Percentiles rank a stretch among this genome's conserved stretches.
Evolutionary conservation across 2,113 vertebrate genomes (phyloP).

Genomic region (Cololabis saira): DNA sequence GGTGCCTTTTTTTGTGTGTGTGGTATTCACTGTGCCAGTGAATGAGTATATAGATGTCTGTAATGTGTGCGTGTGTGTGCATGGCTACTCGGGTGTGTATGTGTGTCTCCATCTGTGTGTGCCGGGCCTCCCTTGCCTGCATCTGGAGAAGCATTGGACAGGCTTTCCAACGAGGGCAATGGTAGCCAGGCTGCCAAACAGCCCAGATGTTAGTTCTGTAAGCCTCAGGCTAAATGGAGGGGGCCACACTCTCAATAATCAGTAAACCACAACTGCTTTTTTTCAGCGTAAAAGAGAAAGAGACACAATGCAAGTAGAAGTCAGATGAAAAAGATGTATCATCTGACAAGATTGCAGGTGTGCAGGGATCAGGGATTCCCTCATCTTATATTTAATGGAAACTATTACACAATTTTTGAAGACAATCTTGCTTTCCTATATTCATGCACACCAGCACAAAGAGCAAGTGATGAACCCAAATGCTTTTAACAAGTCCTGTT

Average conservation of each 20-base stretch:
- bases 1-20: constrained; percentile 29
- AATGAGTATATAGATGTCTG: constrained; percentile 24
- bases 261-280: constrained; percentile 84
- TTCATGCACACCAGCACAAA: too few relatives aligned
- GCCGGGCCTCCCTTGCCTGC: constrained; percentile 95
- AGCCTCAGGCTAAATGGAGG: constrained; percentile 96
- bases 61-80: constrained; percentile 19
- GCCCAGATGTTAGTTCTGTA: constrained; percentile 99
- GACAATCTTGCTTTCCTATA: too few relatives aligned
- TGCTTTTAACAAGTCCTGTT: background rate
- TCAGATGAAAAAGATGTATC: background rate
- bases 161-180: constrained; percentile 94
- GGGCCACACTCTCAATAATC: constrained; percentile 96
- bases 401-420: too few relatives aligned
- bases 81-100: constrained; percentile 4
- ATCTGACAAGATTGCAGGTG: background rate
- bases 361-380: too few relatives aligned
- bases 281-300: constrained; percentile 11
- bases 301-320: constrained; percentile 2
- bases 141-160: constrained; percentile 98
- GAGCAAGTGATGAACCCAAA: too few relatives aligned
- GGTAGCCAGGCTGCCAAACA: constrained; percentile 95
- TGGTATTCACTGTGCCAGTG: constrained; percentile 20
- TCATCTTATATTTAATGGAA: too few relatives aligned
- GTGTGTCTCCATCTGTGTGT: constrained; percentile 93